Conservation (phyloP, 2,888 invertebrate genomes). For the Aromia moschata region DNA sequence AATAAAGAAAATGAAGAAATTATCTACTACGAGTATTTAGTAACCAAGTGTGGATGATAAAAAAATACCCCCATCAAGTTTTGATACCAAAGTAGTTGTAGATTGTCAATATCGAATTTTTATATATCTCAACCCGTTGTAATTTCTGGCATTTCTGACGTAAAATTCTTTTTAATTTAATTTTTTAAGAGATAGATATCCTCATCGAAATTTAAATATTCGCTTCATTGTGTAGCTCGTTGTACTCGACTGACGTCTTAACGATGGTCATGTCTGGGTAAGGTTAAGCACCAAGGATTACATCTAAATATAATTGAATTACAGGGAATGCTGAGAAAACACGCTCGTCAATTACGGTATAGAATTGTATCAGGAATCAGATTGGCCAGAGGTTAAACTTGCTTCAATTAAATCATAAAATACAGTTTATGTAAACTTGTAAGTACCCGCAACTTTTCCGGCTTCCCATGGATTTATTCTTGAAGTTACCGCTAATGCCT, state of each 20-base stretch:
- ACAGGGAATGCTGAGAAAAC: conserved; percentile 49
- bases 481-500: background rate
- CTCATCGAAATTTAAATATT: background rate
- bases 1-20: no score
- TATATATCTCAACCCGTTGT: no score
- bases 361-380: conserved; percentile 49
- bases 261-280: conserved; percentile 34
- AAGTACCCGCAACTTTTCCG: background rate
- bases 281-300: conserved; percentile 40
- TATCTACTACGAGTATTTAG: no score
- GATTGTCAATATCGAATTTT: no score
- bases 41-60: no score
- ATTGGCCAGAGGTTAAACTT: conserved; percentile 43
- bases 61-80: no score
- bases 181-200: no score
- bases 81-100: no score
- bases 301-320: conserved; percentile 50
- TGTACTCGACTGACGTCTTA: conserved; percentile 19
- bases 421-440: conserved; percentile 33
- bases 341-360: conserved; percentile 48
- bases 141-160: no score
- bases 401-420: conserved; percentile 46
- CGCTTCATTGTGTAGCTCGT: background rate
- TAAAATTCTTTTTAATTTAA: no score
- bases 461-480: conserved; percentile 4